Percentiles rank a stretch among this genome's conserved stretches.
Conservation (phyloP, 1,140 invertebrate species). For the Drosophila littoralis region DNA sequence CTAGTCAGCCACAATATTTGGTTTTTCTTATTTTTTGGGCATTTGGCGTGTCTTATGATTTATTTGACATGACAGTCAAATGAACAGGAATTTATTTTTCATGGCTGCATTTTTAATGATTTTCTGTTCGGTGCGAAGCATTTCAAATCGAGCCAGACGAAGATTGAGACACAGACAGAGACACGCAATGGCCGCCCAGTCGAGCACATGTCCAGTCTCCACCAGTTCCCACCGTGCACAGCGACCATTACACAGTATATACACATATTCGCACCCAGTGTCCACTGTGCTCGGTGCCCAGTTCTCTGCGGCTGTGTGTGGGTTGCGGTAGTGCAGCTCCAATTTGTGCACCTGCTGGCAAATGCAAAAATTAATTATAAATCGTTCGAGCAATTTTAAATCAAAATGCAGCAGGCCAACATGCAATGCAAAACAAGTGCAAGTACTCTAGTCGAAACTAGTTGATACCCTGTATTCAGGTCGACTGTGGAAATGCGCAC, state of each 20-base stretch:
- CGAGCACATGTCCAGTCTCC: conserved; percentile 1
- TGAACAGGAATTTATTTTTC: conserved; percentile 78
- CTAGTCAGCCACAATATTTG: conserved; percentile 25
- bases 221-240: not conserved
- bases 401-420: conserved; percentile 28
- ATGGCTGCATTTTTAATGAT: conserved; percentile 72
- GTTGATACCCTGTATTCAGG: conserved; percentile 1
- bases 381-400: conserved; percentile 43
- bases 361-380: conserved; percentile 67
- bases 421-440: not conserved
- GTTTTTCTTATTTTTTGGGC: conserved; percentile 28
- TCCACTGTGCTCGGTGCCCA: conserved; percentile 2
- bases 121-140: conserved; percentile 39
- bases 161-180: conserved; percentile 38
- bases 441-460: not conserved
- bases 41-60: conserved; percentile 76
- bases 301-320: conserved; percentile 27
- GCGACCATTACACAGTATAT: not conserved
- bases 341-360: conserved; percentile 68
- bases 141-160: conserved; percentile 45
- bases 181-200: conserved; percentile 51
- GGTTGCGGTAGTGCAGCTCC: conserved; percentile 34
- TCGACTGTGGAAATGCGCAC: not conserved
- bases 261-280: not conserved
- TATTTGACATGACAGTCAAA: conserved; percentile 78